phyloP scores from a whole-genome alignment of 2,888 invertebrate species.

The Lasioglossum lativentre region DNA sequence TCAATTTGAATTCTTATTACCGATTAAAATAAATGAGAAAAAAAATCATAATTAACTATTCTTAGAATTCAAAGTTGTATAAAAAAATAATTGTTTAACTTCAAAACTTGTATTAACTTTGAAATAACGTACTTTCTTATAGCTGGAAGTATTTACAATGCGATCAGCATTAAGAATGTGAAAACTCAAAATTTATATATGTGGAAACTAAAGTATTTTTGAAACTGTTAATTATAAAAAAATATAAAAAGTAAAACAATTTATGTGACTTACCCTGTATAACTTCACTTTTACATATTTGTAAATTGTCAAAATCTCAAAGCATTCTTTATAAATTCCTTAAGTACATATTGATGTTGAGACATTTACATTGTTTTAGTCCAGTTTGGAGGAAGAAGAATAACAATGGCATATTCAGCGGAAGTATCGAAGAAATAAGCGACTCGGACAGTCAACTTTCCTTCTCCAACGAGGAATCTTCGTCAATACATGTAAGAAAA shows the following conservation, averaged over 20 bases:
- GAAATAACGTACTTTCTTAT: not conserved
- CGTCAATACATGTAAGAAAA: constrained; percentile 78
- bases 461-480: constrained; percentile 82
- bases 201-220: no score
- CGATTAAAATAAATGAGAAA: not conserved
- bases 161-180: not conserved
- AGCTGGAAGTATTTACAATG: not conserved
- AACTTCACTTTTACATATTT: not conserved
- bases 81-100: not conserved
- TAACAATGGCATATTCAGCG: constrained; percentile 81
- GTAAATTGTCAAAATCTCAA: not conserved
- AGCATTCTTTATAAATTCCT: not conserved
- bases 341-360: constrained; percentile 68
- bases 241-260: no score
- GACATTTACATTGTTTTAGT: constrained; percentile 79
- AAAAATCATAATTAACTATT: not conserved
- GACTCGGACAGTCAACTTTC: constrained; percentile 84
- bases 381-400: constrained; percentile 84
- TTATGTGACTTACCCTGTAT: no score
- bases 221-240: no score
- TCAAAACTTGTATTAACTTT: not conserved
- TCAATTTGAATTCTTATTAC: not conserved
- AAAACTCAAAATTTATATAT: no score
- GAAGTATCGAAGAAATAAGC: constrained; percentile 81
- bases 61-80: not conserved